Evolutionary conservation across 1,140 invertebrate species (phyloP), one percentile per base, ranked within the genome.

Genomic region (Brachionus angularis): DNA sequence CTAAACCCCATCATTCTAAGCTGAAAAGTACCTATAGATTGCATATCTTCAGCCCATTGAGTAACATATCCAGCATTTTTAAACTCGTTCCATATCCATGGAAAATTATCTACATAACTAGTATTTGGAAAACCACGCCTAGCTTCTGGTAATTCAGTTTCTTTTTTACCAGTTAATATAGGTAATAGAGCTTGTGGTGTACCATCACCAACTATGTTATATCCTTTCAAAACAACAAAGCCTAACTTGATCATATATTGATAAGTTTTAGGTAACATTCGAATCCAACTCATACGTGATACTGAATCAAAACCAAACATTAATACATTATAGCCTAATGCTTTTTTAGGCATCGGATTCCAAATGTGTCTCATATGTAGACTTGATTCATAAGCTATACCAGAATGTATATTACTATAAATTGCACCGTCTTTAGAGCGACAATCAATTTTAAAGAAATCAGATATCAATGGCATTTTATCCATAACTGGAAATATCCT

Each of bases 241-340:
- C 67, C 67, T 7, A 82, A 77, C 12, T 90, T 81, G 0, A 83
- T 87, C 29, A 96, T 80, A 77, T 89, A 91, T 23, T 85, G 82
- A 75, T 90, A 89, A 7, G 88, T 88, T 73, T 88, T 87, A 1
- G 91, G 91, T 49, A 96, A 81, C 75, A 90, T 89, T 36, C 93
- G 84, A 21, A 90, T 87, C 77, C 93, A 93, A 1, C 89, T 88
- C 79, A 91, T 89, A 42, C 88, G 84, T 0, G 91, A 93, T 0
- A 94, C 79, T 0, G 93, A 95, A 81, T 96, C 93, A 78, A 93
- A 90, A 0, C 91, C 91, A 71, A 93, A 87, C 83, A 95, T 91
- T 0, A 94, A 77, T 0, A 96, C 87, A 77, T 91, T 93, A 5
- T 89, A 74, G 55, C 84, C 84, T 1, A 87, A 73, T 0, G 81